phyloP scores from a whole-genome alignment of 2,888 invertebrate genomes.

The Sepioteuthis lessoniana region DNA sequence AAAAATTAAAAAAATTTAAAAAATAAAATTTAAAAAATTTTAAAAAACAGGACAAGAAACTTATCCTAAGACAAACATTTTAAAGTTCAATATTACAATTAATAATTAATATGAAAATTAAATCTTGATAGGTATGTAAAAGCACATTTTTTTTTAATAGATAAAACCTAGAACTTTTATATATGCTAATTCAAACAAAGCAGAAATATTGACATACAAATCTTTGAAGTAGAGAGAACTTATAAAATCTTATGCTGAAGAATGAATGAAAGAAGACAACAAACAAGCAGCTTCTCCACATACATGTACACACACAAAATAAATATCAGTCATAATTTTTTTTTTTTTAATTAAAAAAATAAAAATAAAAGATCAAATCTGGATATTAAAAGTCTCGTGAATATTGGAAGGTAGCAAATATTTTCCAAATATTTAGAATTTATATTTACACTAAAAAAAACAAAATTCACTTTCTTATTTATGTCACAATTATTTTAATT shows the following conservation, averaged over 20 bases:
- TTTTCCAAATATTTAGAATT: not conserved
- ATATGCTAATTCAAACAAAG: not conserved
- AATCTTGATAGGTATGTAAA: not conserved
- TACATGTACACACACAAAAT: not conserved
- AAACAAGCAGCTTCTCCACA: not conserved
- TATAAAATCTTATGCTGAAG: not conserved
- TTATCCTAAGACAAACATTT: not conserved
- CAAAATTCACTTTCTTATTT: not conserved
- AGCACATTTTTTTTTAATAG: not conserved
- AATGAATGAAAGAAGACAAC: not conserved
- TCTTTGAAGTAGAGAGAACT: not conserved
- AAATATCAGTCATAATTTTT: not conserved
- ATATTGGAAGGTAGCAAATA: no score
- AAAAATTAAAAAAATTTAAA: no score
- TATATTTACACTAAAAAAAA: not conserved
- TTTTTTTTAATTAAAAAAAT: no score
- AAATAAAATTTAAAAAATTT: no score
- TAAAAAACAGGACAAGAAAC: not conserved
- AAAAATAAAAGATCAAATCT: not conserved
- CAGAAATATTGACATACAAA: not conserved
- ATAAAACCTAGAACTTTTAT: no score
- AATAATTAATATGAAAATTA: not conserved
- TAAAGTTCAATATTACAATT: not conserved
- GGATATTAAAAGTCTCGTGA: not conserved
- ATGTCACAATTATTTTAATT: not conserved